These are phyloP conservation scores for Mormoops blainvillei DNA, from an alignment of 2,113 vertebrate genomes.

Conservation along the genomic window DNA sequence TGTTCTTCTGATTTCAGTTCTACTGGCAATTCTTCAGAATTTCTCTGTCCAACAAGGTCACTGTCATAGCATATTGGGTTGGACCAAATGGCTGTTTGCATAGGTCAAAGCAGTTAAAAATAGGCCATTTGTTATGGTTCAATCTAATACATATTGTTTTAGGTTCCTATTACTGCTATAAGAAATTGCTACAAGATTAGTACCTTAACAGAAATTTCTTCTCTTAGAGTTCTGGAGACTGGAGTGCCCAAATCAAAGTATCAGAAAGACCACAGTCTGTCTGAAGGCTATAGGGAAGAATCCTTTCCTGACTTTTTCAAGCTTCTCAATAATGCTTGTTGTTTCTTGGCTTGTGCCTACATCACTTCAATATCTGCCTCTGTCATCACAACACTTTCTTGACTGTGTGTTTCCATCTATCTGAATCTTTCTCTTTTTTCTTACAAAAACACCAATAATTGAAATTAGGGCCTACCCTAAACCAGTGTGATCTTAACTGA, in stretches of 20 bases:
- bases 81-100: background rate
- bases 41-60: background rate
- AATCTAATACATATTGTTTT: background rate
- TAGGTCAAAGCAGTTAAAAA: background rate
- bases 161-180: background rate
- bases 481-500: background rate
- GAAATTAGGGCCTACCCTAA: background rate
- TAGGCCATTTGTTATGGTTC: background rate
- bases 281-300: background rate
- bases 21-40: background rate
- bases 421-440: background rate
- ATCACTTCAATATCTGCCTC: fast-evolving
- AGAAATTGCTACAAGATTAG: background rate
- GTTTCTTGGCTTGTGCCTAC: background rate
- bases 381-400: background rate
- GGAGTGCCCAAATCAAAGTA: background rate
- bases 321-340: fast-evolving
- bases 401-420: background rate
- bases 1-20: background rate
- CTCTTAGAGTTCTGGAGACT: background rate
- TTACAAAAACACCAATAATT: background rate
- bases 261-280: background rate
- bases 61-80: too few species aligned
- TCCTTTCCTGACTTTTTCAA: background rate
- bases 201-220: background rate